Evolutionary conservation across 2,888 invertebrate genomes (phyloP).

Genomic region (Lypha dubia): DNA sequence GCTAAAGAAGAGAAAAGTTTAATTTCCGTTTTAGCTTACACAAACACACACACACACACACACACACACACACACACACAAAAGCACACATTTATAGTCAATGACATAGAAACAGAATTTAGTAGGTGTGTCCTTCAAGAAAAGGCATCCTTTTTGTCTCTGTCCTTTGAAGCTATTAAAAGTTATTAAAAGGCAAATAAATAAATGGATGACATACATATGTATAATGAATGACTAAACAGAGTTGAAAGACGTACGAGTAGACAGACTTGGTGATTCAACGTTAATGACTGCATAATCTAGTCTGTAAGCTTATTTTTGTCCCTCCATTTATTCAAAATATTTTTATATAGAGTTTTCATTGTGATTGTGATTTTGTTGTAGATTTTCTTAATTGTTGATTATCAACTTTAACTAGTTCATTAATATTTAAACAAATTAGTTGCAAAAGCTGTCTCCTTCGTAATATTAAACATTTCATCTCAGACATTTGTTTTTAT

Average conservation of each 20-base stretch:
- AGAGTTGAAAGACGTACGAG: background rate
- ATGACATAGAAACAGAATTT: background rate
- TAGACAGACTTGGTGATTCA: constrained; percentile 22
- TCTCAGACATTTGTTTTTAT: background rate
- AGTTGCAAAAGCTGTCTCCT: no score
- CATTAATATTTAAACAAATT: no score
- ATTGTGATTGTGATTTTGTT: background rate
- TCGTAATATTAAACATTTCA: no score
- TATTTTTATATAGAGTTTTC: background rate
- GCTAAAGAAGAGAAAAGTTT: constrained; percentile 27
- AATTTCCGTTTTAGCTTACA: constrained; percentile 43
- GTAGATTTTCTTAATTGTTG: background rate
- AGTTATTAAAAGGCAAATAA: background rate
- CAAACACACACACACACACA: background rate
- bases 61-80: background rate
- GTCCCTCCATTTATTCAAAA: background rate
- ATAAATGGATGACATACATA: background rate
- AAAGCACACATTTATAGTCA: background rate
- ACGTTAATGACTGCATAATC: background rate
- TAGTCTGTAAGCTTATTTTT: background rate
- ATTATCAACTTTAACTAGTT: no score
- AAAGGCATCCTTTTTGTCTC: background rate
- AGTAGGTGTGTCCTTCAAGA: background rate
- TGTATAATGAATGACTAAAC: background rate
- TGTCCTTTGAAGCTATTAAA: background rate